A percentile compares a stretch with the other conserved stretches of the same genome.
Evolutionary conservation across 92 coral and sea anemone species (phyloP).

Genomic region (Ricordea florida): DNA sequence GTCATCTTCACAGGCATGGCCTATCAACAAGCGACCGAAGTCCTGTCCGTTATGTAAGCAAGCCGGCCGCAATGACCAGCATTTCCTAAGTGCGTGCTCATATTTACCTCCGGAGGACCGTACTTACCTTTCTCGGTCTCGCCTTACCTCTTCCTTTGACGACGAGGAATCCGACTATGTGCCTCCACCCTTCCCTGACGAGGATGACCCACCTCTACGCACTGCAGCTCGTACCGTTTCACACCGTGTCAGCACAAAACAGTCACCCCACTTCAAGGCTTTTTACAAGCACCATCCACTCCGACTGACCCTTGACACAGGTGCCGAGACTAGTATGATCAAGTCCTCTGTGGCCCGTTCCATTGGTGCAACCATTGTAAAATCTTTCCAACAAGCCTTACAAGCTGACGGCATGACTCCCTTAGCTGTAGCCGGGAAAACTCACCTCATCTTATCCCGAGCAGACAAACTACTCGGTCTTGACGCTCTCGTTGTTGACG

Average conservation of each 20-base stretch:
- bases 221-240: conserved; percentile 21
- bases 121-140: conserved; percentile 27
- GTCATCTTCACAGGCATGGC: background rate
- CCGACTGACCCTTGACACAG: no score
- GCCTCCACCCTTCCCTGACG: background rate
- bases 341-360: conserved; percentile 18
- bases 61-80: conserved; percentile 54
- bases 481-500: conserved; percentile 51
- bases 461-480: conserved; percentile 33
- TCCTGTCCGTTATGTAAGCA: conserved; percentile 50
- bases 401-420: conserved; percentile 58
- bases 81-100: conserved; percentile 56
- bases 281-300: conserved; percentile 49
- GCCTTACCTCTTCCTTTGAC: conserved; percentile 17
- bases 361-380: conserved; percentile 11
- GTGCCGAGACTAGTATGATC: conserved; percentile 60
- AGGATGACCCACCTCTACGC: background rate
- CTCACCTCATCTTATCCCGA: conserved; percentile 25
- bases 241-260: conserved; percentile 47
- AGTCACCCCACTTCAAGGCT: conserved; percentile 49
- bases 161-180: conserved; percentile 16
- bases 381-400: conserved; percentile 42
- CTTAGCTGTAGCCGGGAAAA: conserved; percentile 41
- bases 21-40: conserved; percentile 21
- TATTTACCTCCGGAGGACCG: conserved; percentile 53